These are phyloP conservation scores for Hemibagrus wyckioides DNA, from an alignment of 2,113 vertebrate species.

Conservation along the genomic window DNA sequence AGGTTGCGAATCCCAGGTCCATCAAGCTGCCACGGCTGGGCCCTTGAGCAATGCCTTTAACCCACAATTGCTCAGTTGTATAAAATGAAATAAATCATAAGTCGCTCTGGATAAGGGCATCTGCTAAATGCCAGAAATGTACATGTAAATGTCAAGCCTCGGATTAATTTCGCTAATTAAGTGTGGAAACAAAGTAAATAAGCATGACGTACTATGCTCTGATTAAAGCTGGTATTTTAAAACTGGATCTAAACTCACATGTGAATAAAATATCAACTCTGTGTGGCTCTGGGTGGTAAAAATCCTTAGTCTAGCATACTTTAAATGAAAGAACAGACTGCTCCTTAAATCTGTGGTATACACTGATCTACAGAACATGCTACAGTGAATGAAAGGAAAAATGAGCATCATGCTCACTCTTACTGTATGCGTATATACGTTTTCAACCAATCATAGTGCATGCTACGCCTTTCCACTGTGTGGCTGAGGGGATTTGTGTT, in stretches of 20 bases:
- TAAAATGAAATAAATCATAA: no score
- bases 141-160: no score
- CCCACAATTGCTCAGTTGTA: no score
- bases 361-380: neutral
- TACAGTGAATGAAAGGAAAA: neutral
- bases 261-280: neutral
- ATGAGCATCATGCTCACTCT: neutral
- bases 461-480: neutral
- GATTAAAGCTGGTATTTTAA: neutral
- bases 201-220: neutral
- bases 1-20: no score
- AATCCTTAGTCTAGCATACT: neutral
- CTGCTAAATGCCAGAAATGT: no score
- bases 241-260: neutral
- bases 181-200: neutral
- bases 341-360: neutral
- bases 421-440: slow-evolving; percentile 8
- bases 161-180: no score
- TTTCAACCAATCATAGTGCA: neutral
- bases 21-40: no score
- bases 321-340: neutral
- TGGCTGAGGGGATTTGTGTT: neutral
- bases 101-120: no score
- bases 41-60: no score
- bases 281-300: neutral